Evolutionary conservation across 2,113 vertebrate genomes (phyloP).

Genomic region (Phrynosoma platyrhinos): DNA sequence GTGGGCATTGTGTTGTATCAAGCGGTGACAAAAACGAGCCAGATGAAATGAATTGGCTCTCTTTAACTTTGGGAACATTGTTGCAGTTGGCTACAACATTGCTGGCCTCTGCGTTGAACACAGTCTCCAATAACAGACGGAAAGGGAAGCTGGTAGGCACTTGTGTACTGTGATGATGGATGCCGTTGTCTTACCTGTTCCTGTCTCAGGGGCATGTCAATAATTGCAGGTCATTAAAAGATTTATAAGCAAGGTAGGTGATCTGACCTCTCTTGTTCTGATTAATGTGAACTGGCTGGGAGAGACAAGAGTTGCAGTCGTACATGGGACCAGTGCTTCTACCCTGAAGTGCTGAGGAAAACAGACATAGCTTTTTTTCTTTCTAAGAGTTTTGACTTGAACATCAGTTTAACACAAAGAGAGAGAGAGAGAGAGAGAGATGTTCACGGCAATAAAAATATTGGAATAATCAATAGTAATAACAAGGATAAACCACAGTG

Average conservation of each 20-base stretch:
- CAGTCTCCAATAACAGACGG: neutral
- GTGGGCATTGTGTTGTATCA: neutral
- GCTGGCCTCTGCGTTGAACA: neutral
- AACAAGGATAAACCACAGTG: neutral
- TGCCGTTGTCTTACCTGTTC: neutral
- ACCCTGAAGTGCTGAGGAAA: neutral
- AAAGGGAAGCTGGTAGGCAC: neutral
- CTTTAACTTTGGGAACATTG: neutral
- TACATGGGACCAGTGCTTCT: neutral
- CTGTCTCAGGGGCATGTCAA: neutral
- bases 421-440: no score
- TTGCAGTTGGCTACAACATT: neutral
- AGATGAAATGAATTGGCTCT: neutral
- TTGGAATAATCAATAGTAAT: neutral
- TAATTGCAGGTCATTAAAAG: slow-evolving; percentile 1
- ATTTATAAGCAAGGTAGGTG: neutral
- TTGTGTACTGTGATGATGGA: neutral
- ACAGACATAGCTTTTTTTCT: neutral
- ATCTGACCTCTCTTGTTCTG: neutral
- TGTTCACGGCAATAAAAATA: no score
- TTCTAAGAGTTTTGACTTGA: neutral
- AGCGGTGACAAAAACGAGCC: neutral
- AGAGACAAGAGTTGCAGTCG: neutral
- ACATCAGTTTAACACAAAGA: neutral
- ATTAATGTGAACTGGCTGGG: neutral